Base-by-base conservation (phyloP, 1,140 invertebrate species). In the Melipona quadrifasciata region DNA sequence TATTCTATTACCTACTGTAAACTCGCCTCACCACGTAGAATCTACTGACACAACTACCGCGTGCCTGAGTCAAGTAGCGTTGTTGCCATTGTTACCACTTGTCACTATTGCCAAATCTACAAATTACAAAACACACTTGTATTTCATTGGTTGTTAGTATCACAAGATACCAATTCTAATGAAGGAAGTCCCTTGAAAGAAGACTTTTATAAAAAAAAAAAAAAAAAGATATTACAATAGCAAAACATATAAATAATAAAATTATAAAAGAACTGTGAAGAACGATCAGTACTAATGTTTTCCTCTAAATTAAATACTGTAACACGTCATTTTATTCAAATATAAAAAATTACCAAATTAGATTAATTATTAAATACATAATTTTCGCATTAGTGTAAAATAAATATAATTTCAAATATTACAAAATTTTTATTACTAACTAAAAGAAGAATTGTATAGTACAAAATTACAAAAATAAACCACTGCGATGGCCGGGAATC, bases 401-500 rank as follows among this genome's bases (percentile, higher is more conserved):
- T 31, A 21, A 24, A 39, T 39, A 14, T 5, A 0, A 70, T 19
- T 47, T 6, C 8, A 11, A 47, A 27, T 31, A 10, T 65, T 65
- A 65, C 8, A 24, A 71, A 71, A 24, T 12, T 47, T 11, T 58
- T 14, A 39, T 27, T 61, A 55, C 17, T 83, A 53, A 27, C 55
- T 73, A 24, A 21, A 53, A 4, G 24, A 47, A 84, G 61, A 65
- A 74, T 47, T 73, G 67, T 55, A 68, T 11, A 16, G n/a, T 16
- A 55, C 17, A 70, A 4, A 24, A 16, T 16, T 64, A 1, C 2
- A 14, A 75, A 89, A 89, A 80, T 74, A 73, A 68, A 86, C 0
- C 24, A 55, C 84, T 97, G 97, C 97, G 97, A 97, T 96, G 96
- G 97, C 97, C 97, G 97, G 97, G 97, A 98, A 97, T 98, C 97